A percentile compares a stretch with the other conserved stretches of the same genome.
These are phyloP conservation scores for Mythimna loreyi DNA, from an alignment of 2,888 invertebrate genomes.

Conservation along the genomic window DNA sequence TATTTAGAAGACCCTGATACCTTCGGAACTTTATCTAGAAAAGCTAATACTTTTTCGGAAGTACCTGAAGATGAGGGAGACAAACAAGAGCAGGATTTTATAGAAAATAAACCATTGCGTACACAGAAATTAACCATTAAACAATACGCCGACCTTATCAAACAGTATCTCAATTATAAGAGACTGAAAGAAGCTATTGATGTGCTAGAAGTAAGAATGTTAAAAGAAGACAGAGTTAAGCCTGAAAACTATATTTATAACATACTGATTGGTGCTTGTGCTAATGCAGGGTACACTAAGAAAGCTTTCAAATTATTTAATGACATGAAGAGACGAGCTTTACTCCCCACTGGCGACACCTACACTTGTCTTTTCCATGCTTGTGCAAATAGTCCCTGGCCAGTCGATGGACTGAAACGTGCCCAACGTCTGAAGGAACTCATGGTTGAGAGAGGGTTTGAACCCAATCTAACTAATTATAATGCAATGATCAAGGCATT, in stretches of 20 bases:
- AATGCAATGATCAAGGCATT: constrained; percentile 98
- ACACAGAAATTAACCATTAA: constrained; percentile 90
- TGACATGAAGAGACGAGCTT: constrained; percentile 94
- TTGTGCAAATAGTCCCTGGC: constrained; percentile 95
- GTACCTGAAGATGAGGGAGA: constrained; percentile 90
- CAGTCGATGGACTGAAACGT: constrained; percentile 92
- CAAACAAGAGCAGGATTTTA: constrained; percentile 90
- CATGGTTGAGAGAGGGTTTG: constrained; percentile 93
- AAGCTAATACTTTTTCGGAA: constrained; percentile 67
- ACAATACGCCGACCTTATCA: constrained; percentile 94
- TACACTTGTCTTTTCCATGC: constrained; percentile 97
- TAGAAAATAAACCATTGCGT: constrained; percentile 87
- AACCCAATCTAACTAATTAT: constrained; percentile 94
- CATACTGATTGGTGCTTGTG: constrained; percentile 96
- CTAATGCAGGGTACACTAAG: constrained; percentile 95
- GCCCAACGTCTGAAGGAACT: constrained; percentile 92
- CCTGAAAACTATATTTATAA: constrained; percentile 96
- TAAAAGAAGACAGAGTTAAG: constrained; percentile 94
- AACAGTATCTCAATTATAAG: constrained; percentile 91
- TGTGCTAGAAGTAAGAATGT: constrained; percentile 94
- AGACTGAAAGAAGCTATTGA: constrained; percentile 95
- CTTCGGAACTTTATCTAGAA: constrained; percentile 88
- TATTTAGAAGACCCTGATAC: constrained; percentile 89
- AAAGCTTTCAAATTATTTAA: constrained; percentile 96
- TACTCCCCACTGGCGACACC: constrained; percentile 93